Base-by-base conservation (phyloP, 2,888 invertebrate genomes). In the Plagodis pulveraria region DNA sequence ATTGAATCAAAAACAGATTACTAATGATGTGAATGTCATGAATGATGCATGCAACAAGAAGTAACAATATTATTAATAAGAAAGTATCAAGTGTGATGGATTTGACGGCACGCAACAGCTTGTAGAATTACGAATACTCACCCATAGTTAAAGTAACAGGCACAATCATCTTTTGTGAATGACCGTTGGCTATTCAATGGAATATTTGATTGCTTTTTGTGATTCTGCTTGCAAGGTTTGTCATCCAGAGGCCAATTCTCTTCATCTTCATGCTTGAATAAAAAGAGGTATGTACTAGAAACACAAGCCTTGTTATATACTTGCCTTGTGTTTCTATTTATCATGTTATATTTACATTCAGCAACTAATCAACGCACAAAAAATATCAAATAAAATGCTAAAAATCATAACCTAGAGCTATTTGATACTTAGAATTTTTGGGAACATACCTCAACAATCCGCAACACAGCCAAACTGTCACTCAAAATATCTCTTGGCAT, bases 401-500 rank as follows among this genome's bases (percentile, higher is more conserved):
- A 2, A 22, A 22, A 22, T 22, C 22, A 22, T 2, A 22, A 22
- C 2, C 1, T 1, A 22, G 22, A 22, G 22, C 22, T 4, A 22
- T 22, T 22, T 22, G 22, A 22, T 22, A 22, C 22, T 22, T 22
- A 22, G 22, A 22, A 22, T 4, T 22, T 22, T 22, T 22, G 22
- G 22, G 4, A 9, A 42, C 56, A 67, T 81, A 95, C 95, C 92
- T 94, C 93, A 60, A 94, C 89, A 78, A 95, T 93, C 76, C 94
- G 92, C 67, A 95, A 87, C 67, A 94, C 93, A 70, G 94, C 93
- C 74, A 95, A 89, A 83, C 94, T 95, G 77, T 95, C 95, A 79
- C 93, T 94, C 70, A 95, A 94, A 76, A 95, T 94, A 89, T 96
- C 95, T 76, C 94, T 93, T 69, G 95, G 95, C 93, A 96, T 95